Evolutionary conservation across 2,888 invertebrate genomes (phyloP).

Genomic region (Oxyteleia sp.): DNA sequence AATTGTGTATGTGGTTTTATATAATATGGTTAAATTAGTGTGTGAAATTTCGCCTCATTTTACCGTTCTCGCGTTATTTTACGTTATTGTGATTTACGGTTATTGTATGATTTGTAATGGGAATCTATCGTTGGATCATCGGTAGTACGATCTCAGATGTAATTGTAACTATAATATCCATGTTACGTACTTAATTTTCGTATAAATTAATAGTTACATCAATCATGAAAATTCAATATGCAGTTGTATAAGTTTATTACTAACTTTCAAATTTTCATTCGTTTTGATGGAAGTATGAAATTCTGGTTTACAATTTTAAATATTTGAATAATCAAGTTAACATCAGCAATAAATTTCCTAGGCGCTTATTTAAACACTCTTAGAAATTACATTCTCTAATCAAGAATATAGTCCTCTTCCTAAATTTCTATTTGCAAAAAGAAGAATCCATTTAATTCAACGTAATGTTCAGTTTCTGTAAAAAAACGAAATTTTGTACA

Average conservation of each 20-base stretch:
- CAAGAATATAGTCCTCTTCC: too few species aligned
- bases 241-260: slow-evolving; percentile 2
- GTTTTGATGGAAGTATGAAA: too few species aligned
- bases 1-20: slow-evolving; percentile 44
- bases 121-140: slow-evolving; percentile 29
- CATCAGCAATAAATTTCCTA: too few species aligned
- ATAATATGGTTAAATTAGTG: slow-evolving; percentile 49
- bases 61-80: slow-evolving; percentile 35
- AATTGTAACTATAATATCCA: slow-evolving; percentile 8
- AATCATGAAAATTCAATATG: neutral
- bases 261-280: too few species aligned
- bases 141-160: neutral
- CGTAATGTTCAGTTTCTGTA: too few species aligned
- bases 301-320: too few species aligned
- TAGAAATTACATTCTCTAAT: too few species aligned
- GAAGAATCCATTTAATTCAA: too few species aligned
- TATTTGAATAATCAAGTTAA: too few species aligned
- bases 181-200: slow-evolving; percentile 24
- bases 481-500: too few species aligned
- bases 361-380: too few species aligned
- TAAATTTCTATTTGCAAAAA: too few species aligned
- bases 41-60: slow-evolving; percentile 54
- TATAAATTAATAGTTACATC: neutral
- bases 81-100: slow-evolving; percentile 58
- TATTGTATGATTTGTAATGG: slow-evolving; percentile 49